phyloP scores from a whole-genome alignment of 2,888 invertebrate genomes.

The Luperina nickerlii region DNA sequence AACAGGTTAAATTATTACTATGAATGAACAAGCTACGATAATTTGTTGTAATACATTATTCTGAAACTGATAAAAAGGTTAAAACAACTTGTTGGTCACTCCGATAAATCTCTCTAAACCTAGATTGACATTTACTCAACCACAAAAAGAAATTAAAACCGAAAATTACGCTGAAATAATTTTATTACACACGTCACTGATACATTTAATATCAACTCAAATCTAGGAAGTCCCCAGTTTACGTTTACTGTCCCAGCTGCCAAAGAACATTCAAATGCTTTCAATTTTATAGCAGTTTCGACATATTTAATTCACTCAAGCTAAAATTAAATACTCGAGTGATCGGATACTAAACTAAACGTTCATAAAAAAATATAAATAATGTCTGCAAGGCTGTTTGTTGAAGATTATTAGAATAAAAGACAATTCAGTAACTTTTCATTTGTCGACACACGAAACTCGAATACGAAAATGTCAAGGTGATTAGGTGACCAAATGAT shows the following conservation, averaged over 20 bases:
- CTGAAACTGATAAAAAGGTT: not conserved
- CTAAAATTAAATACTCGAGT: conserved; percentile 48
- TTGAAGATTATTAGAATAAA: conserved; percentile 12
- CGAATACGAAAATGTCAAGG: conserved; percentile 24
- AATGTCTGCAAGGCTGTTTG: conserved; percentile 37
- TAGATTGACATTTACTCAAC: conserved; percentile 26
- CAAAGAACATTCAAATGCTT: conserved; percentile 61
- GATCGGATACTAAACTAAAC: conserved; percentile 23
- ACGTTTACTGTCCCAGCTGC: conserved; percentile 5
- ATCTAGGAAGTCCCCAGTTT: conserved; percentile 12
- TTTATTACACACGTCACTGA: not conserved
- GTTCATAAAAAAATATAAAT: conserved; percentile 21
- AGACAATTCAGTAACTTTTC: conserved; percentile 21
- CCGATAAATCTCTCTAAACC: conserved; percentile 19
- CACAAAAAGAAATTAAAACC: conserved; percentile 23
- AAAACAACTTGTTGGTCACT: not conserved
- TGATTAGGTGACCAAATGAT: not conserved
- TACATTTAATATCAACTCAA: conserved; percentile 13
- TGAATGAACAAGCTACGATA: conserved; percentile 3
- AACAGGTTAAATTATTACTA: conserved; percentile 16
- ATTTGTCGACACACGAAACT: conserved; percentile 4
- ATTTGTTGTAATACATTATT: conserved; percentile 9
- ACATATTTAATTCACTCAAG: conserved; percentile 47
- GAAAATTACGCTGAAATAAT: not conserved
- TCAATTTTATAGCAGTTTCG: conserved; percentile 61